Conservation (phyloP, 2,888 invertebrate genomes). For the Drosophila mercatorum region DNA sequence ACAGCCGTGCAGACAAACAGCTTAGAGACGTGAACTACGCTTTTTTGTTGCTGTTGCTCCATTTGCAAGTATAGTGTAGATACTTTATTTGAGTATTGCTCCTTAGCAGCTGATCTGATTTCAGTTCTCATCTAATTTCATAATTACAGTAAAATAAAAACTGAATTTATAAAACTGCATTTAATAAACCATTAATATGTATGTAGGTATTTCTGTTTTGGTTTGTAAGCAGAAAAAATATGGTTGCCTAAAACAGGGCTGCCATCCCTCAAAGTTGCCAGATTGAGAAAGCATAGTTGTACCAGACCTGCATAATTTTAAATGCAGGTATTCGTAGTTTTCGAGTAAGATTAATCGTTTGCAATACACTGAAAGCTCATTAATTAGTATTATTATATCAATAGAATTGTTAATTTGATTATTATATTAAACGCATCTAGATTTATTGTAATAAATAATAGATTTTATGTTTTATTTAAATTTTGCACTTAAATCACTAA, state of each 20-base stretch:
- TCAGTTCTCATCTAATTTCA: slow-evolving; percentile 49
- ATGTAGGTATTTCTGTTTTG: slow-evolving; percentile 59
- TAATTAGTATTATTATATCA: background rate
- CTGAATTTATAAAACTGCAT: slow-evolving; percentile 41
- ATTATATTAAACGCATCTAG: background rate
- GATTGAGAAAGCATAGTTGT: slow-evolving; percentile 1
- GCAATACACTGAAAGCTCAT: background rate
- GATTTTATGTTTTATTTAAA: background rate
- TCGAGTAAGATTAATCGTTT: background rate
- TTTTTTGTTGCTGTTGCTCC: slow-evolving; percentile 81
- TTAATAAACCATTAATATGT: slow-evolving; percentile 47
- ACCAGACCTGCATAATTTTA: slow-evolving; percentile 6
- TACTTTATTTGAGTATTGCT: slow-evolving; percentile 43
- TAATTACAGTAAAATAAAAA: slow-evolving; percentile 45
- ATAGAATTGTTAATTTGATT: too few relatives aligned
- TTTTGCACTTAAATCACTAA: background rate
- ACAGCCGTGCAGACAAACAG: slow-evolving; percentile 92
- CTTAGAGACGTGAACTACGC: slow-evolving; percentile 86
- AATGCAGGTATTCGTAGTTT: background rate
- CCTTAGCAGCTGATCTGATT: slow-evolving; percentile 35
- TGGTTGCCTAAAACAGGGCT: slow-evolving; percentile 59
- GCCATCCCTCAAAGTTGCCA: slow-evolving; percentile 39
- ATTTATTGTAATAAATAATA: background rate
- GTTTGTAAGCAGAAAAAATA: slow-evolving; percentile 69
- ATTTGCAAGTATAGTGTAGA: slow-evolving; percentile 65